Evolutionary conservation across 2,113 vertebrate species (phyloP).

Genomic region (Cisticola juncidis): DNA sequence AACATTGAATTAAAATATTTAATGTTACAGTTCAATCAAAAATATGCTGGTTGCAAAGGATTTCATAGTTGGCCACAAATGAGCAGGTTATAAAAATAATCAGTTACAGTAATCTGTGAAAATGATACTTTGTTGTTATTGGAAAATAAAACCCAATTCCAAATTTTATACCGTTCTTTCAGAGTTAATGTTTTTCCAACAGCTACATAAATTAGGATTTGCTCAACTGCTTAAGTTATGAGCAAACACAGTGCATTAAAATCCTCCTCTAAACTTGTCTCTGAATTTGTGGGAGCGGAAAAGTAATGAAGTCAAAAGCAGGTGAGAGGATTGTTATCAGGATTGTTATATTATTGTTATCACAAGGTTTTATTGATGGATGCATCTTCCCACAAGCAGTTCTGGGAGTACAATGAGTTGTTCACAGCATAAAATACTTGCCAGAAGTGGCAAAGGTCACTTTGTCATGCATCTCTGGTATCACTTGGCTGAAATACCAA

Average conservation of each 20-base stretch:
- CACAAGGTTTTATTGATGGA: background rate
- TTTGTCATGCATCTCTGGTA: background rate
- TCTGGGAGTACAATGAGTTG: background rate
- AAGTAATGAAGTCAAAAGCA: background rate
- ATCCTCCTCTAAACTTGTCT: background rate
- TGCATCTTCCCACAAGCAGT: background rate
- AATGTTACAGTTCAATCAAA: background rate
- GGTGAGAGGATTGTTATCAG: background rate
- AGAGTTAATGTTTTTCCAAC: background rate
- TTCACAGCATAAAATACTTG: rapidly evolving
- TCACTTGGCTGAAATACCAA: background rate
- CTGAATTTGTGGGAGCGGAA: background rate
- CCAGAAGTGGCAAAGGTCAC: background rate
- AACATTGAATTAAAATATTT: background rate
- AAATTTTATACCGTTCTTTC: background rate
- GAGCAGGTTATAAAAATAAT: background rate
- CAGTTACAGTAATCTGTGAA: background rate
- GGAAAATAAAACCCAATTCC: background rate
- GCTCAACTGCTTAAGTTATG: background rate
- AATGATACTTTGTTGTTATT: background rate
- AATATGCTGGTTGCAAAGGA: background rate
- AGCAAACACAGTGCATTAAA: background rate
- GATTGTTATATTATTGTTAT: background rate
- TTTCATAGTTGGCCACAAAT: background rate
- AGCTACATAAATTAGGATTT: background rate